Evolutionary conservation across 2,113 vertebrate genomes (phyloP).

Genomic region (Chroicocephalus ridibundus): DNA sequence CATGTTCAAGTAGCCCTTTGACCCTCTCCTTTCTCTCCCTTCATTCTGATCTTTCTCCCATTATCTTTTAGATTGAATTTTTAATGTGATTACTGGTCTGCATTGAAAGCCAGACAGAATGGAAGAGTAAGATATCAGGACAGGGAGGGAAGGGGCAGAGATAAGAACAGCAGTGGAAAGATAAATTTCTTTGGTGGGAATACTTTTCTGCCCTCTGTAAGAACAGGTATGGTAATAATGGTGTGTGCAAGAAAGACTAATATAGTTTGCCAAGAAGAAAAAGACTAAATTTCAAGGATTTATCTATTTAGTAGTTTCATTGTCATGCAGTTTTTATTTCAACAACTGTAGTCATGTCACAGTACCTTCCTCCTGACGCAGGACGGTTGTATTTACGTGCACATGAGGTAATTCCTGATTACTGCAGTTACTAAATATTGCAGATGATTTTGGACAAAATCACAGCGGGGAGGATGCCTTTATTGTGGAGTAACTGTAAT

Average conservation of each 20-base stretch:
- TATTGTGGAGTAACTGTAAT: not conserved
- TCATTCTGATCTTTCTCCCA: slow-evolving; percentile 6
- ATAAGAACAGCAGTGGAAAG: slow-evolving; percentile 77
- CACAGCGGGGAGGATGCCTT: not conserved
- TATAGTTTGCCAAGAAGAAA: slow-evolving; percentile 52
- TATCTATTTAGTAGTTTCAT: not conserved
- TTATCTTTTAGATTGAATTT: slow-evolving; percentile 83
- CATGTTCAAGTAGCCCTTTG: slow-evolving; percentile 28
- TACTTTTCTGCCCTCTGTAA: slow-evolving; percentile 76
- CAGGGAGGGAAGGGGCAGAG: slow-evolving; percentile 40
- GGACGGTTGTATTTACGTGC: not conserved
- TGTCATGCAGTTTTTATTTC: not conserved
- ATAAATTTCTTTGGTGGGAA: slow-evolving; percentile 73
- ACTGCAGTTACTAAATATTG: not conserved
- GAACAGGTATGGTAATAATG: slow-evolving; percentile 76
- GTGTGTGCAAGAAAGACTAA: slow-evolving; percentile 74
- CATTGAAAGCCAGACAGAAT: slow-evolving; percentile 48
- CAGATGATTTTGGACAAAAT: not conserved
- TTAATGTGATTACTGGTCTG: slow-evolving; percentile 82
- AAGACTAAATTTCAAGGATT: slow-evolving; percentile 52
- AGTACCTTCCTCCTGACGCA: not conserved
- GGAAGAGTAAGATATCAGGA: slow-evolving; percentile 75
- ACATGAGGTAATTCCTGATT: not conserved
- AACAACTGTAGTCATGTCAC: not conserved
- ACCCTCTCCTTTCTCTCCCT: not conserved